Evolutionary conservation across 2,888 invertebrate species (phyloP).

Genomic region (Copidosoma aretas): DNA sequence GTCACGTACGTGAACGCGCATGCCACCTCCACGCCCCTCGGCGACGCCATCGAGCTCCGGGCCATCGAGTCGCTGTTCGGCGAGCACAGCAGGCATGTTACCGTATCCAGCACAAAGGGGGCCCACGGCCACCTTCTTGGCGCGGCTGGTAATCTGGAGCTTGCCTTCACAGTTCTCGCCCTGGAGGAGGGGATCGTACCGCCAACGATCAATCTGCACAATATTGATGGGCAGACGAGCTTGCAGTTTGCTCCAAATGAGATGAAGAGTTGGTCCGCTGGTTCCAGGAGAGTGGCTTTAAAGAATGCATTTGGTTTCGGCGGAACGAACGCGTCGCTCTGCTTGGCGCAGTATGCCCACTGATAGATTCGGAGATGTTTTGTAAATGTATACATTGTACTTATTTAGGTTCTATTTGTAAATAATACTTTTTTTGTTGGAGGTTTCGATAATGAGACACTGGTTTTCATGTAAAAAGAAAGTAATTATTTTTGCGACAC

Average conservation of each 20-base stretch:
- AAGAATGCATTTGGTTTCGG: constrained; percentile 99
- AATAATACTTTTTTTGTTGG: constrained; percentile 14
- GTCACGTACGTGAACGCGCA: constrained; percentile 93
- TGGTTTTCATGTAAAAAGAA: too few species aligned
- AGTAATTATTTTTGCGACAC: too few species aligned
- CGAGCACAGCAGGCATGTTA: constrained; percentile 67
- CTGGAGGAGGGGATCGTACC: constrained; percentile 79
- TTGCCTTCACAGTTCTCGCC: constrained; percentile 82
- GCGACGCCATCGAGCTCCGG: constrained; percentile 85
- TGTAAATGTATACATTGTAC: constrained; percentile 39
- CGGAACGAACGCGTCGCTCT: constrained; percentile 93
- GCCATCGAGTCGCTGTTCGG: constrained; percentile 79
- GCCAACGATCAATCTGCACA: constrained; percentile 85
- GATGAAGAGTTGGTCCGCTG: constrained; percentile 68
- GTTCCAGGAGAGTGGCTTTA: constrained; percentile 74
- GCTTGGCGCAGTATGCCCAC: constrained; percentile 63
- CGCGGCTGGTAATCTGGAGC: constrained; percentile 95
- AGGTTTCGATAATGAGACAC: neutral
- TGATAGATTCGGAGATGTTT: too few species aligned
- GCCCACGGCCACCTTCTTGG: constrained; percentile 95
- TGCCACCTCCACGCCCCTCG: constrained; percentile 96
- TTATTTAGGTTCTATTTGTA: neutral
- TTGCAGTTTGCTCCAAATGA: constrained; percentile 75
- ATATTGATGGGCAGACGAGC: constrained; percentile 68
- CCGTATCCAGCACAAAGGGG: constrained; percentile 93